Base-by-base conservation (phyloP, 2,113 vertebrate genomes). In the Arenaria interpres region DNA sequence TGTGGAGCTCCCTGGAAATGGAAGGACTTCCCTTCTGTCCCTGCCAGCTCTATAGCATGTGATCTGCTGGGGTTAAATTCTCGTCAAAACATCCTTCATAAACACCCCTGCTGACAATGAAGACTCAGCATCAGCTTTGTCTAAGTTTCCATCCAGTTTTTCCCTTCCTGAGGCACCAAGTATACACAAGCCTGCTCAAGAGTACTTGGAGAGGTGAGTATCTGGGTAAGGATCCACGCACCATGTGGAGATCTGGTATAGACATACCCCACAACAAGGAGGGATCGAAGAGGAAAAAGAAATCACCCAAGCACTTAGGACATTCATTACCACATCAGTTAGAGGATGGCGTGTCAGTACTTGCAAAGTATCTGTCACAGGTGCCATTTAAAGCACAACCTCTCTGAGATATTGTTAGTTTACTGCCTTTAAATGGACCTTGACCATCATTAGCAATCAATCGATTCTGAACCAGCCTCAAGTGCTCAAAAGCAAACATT, bases 361-460 rank as follows among this genome's bases (percentile, higher is more conserved):
- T 91, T 88, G 63, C 53, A 96, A 76, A 84, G 2, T 41, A 48
- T 32, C 60, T 94, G 74, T 37, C 85, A 68, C 2, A 4, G 39
- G 27, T 77, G 63, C 81, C 54, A 75, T 30, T 77, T 19, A 78
- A 89, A 89, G 24, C 50, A 84, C 32, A 67, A 35, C 41, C 87
- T 93, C 48, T 84, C 78, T 3, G 18, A 67, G 54, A 33, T 7
- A 24, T 11, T 69, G 20, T 74, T 84, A 86, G 57, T 83, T 91
- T 90, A 89, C 43, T 91, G 54, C 78, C 54, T 88, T 93, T 87
- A 74, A 89, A 92, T 60, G 48, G 83, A 74, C 51, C 63, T 81
- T 96, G 85, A 73, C 46, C 76, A 85, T 74, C 62, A 89, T 68
- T 51, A 89, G 53, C 56, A 71, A 74, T 71, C 83, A 86, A 22